phyloP scores from a whole-genome alignment of 2,113 vertebrate genomes.

The Marmota monax region DNA sequence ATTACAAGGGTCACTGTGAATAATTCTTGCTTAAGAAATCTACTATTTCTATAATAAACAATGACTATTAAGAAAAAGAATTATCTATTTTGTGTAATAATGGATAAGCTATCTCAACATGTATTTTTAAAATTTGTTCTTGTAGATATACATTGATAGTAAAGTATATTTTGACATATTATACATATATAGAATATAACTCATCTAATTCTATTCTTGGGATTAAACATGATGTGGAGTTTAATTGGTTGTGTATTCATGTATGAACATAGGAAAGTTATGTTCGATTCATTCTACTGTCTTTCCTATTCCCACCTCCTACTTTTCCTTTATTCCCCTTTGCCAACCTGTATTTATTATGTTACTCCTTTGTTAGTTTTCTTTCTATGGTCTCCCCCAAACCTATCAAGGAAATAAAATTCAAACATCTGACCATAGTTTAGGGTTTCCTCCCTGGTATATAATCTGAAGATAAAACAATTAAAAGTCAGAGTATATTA shows the following conservation, averaged over 20 bases:
- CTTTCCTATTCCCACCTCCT: too few species aligned
- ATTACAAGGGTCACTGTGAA: constrained; percentile 61
- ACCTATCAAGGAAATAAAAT: constrained; percentile 43
- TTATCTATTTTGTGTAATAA: constrained; percentile 23
- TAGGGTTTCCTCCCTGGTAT: not conserved
- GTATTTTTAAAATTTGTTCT: not conserved
- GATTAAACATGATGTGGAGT: too few species aligned
- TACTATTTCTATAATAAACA: not conserved
- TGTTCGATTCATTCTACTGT: too few species aligned
- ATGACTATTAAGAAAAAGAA: constrained; percentile 45
- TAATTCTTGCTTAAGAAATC: constrained; percentile 45
- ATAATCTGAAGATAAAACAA: constrained; percentile 37
- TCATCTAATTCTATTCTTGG: too few species aligned
- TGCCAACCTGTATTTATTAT: not conserved
- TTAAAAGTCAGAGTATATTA: constrained; percentile 50
- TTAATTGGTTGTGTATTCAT: too few species aligned
- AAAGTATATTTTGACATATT: too few species aligned
- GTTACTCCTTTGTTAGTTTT: constrained; percentile 52
- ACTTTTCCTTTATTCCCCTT: too few species aligned
- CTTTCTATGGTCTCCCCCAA: constrained; percentile 42
- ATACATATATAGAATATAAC: too few species aligned
- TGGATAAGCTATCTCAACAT: not conserved
- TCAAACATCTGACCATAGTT: constrained; percentile 11
- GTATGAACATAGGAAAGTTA: too few species aligned
- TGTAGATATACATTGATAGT: too few species aligned